Base-by-base conservation (phyloP, 2,113 vertebrate species). In the Scartelaos histophorus region DNA sequence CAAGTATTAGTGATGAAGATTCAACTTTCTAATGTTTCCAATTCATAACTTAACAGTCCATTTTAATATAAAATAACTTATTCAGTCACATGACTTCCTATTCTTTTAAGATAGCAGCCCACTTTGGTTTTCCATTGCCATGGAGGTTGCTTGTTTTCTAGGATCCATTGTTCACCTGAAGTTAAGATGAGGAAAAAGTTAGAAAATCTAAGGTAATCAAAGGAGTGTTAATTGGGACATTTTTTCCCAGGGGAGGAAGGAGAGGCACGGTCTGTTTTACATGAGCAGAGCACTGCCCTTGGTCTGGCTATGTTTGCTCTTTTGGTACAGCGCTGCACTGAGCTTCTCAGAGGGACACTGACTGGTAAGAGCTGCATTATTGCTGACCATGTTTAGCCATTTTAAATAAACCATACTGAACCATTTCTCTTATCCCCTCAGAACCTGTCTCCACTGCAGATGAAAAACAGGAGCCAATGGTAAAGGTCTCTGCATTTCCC, bases 231-330 rank as follows among this genome's bases (percentile, higher is more conserved):
- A 58, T 7, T 77, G n/a, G 29, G 45, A 89, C 66, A 13, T 71
- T 15, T 75, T 19, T 66, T 3, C 53, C 0, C 93, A 92, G 92
- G 85, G 58, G 87, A 90, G 17, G 91, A 88, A 2, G 90, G 84
- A 43, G 97, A 97, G 15, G 91, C 93, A 24, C 95, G 97, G 58
- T 97, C 97, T 0, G 91, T 95, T 72, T 92, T 97, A 79, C 96
- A 97, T 82, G 97, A 99, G 43, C 97, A 99, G 87, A 95, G 95
- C 82, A 95, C 95, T 0, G 93, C 93, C 35, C 86, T 99, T 73
- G 97, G 97, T 16, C 93, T 99, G 58, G 91, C 95, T 80, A 97
- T 99, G 96, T 99, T 99, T 80, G 94, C 95, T 0, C 90, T 97
- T 2, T 85, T 99, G 81, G 96, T 99, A 66, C 94, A 90, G 79